Conservation (phyloP, 2,113 vertebrate genomes). For the Chamaetylas fuelleborni region DNA sequence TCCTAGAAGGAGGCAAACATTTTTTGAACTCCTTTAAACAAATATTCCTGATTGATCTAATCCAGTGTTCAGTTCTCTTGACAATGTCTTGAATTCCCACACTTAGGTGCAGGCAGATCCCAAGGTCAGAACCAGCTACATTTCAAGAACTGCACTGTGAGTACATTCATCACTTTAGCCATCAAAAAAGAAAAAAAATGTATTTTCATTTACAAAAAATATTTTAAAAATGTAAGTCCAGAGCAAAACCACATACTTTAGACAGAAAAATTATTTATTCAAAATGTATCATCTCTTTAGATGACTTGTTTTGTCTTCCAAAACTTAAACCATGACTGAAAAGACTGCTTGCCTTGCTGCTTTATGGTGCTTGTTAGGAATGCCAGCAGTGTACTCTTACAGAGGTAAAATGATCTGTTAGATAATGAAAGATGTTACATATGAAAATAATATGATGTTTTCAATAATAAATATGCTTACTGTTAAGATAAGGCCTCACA, state of each 20-base stretch:
- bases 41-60: not conserved
- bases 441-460: not conserved
- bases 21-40: not conserved
- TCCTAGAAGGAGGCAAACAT: not conserved
- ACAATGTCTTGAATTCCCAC: not conserved
- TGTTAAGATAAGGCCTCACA: not conserved
- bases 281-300: not conserved
- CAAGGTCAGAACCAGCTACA: not conserved
- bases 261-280: not conserved
- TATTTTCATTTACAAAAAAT: not conserved
- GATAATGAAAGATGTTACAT: not conserved
- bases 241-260: not conserved
- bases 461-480: not conserved
- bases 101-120: not conserved
- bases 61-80: not conserved
- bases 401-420: not conserved
- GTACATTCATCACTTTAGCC: not conserved
- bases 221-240: fast-evolving
- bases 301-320: not conserved
- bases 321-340: not conserved
- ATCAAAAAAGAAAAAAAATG: not conserved
- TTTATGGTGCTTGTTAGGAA: not conserved
- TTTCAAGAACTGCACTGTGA: not conserved
- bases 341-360: not conserved
- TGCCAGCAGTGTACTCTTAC: not conserved